Conservation (phyloP, 1,140 invertebrate genomes). For the Brachionus calyciflorus region DNA sequence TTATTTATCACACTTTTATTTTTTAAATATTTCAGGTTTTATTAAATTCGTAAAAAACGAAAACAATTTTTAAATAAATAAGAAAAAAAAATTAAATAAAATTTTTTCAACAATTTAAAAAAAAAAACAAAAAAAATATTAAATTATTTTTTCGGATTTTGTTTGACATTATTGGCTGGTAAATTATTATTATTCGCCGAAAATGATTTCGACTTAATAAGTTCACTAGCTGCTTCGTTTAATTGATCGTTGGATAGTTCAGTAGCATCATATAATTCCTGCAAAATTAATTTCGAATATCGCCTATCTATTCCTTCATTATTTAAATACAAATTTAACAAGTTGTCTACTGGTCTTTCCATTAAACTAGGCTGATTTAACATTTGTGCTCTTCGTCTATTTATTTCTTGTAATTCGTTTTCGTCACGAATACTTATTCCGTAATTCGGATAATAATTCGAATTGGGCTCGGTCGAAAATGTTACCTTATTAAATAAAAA, state of each 20-base stretch:
- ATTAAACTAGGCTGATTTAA: not conserved
- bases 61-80: too few species aligned
- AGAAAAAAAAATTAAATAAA: too few species aligned
- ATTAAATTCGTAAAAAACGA: too few species aligned
- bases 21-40: too few species aligned
- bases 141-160: slow-evolving; percentile 4
- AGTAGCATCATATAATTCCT: slow-evolving; percentile 36
- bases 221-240: slow-evolving; percentile 19
- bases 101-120: too few species aligned
- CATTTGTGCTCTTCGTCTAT: not conserved
- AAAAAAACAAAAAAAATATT: not conserved
- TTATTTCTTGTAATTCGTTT: not conserved
- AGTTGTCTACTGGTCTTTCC: slow-evolving; percentile 17
- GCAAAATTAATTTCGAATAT: slow-evolving; percentile 36
- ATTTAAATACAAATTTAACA: slow-evolving; percentile 42
- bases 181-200: not conserved
- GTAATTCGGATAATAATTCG: not conserved
- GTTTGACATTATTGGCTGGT: not conserved
- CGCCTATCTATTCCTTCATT: slow-evolving; percentile 41
- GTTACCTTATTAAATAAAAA: too few species aligned
- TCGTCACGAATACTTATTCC: not conserved
- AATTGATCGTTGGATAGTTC: slow-evolving; percentile 25
- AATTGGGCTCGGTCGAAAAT: too few species aligned
- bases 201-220: slow-evolving; percentile 32
- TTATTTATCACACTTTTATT: too few species aligned